These are phyloP conservation scores for Myocastor coypus DNA, from an alignment of 2,113 vertebrate genomes.

Conservation along the genomic window DNA sequence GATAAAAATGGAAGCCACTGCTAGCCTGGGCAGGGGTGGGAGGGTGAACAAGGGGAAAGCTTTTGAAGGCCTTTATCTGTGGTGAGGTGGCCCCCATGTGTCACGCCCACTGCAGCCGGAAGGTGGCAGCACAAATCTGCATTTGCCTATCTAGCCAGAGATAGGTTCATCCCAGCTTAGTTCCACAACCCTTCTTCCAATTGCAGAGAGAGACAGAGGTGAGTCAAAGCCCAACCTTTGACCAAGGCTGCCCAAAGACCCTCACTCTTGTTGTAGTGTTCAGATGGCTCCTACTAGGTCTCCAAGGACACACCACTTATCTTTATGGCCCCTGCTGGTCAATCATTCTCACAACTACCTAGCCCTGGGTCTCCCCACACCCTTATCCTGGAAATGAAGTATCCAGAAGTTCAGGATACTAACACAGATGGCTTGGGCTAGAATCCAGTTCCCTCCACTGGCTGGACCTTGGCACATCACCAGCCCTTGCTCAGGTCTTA, in stretches of 20 bases:
- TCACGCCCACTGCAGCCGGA: not conserved
- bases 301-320: not conserved
- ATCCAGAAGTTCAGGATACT: not conserved
- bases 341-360: not conserved
- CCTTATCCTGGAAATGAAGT: not conserved
- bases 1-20: constrained; percentile 6
- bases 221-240: not conserved
- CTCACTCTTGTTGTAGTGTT: not conserved
- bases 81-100: not conserved
- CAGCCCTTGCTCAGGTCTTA: not conserved
- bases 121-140: constrained; percentile 72
- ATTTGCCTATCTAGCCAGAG: not conserved
- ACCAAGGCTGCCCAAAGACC: not conserved
- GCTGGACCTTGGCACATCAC: not conserved
- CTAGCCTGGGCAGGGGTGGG: not conserved
- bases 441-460: not conserved
- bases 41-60: not conserved
- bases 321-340: not conserved
- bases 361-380: not conserved
- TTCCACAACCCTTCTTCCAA: not conserved
- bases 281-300: not conserved
- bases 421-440: not conserved
- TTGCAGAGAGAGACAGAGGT: not conserved
- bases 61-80: not conserved
- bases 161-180: not conserved